Evolutionary conservation across 2,797 vertebrate genomes (phyloP), one percentile per base, ranked within the genome.

Genomic region (Eulemur coronatus): DNA sequence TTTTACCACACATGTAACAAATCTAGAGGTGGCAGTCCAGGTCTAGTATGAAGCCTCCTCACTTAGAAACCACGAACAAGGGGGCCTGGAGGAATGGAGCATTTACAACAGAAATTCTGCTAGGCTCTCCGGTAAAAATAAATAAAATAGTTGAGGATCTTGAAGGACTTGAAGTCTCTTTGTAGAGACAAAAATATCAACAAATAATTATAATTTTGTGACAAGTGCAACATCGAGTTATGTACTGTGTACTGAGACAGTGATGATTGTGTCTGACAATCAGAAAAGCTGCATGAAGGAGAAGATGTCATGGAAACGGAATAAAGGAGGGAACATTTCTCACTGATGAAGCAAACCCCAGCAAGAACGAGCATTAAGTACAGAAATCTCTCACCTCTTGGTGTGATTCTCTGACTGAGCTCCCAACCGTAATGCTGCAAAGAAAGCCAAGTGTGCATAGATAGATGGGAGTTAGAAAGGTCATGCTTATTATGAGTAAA

Each of bases 391-490:
- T 57, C 55, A 52, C 22, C 22, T 75, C 55, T 9, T 26, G 28
- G 30, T 15, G 4, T 22, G 67, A 61, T 38, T 33, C 50, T 43
- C n/a, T 75, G 14, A 12, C n/a, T 33, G 22, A 35, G 33, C 11
- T 50, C 55, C 20, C 10, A 26, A 14, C 63, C 0, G 0, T 24
- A 41, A 48, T 3, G 24, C 33, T 4, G 20, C 12, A 61, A 12
- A 61, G 12, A 61, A 12, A 61, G 12, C 13, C n/a, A 33, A 38
- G 8, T 48, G 26, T 43, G 18, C 15, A 22, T 4, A 35, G 30
- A 18, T 1, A n/a, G 26, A 30, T 7, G 10, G 10, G 41, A 59
- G 24, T 52, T 52, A n/a, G 55, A 52, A 92, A 84, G 26, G 22
- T 33, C 57, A 5, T 35, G 35, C 35, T 15, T 43, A 2, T 55